Evolutionary conservation across 2,797 vertebrate species (phyloP), one percentile per base, ranked within the genome.

Genomic region (Capromys pilorides): DNA sequence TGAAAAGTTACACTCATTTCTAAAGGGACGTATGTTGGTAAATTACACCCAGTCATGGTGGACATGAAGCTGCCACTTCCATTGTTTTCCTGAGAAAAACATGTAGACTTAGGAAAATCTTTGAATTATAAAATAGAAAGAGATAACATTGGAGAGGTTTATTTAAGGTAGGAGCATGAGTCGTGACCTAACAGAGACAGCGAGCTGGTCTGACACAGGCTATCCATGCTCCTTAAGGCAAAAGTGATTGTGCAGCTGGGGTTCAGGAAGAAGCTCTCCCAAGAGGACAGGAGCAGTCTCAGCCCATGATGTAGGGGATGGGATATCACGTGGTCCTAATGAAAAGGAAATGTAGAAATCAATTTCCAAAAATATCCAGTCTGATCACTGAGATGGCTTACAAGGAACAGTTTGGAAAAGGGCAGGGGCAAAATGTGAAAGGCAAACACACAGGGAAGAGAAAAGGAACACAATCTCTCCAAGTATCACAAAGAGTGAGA

Each of bases 241-340:
- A 51, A 2, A 0, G 6, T 2, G 14, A 9, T 6, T 8, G 5
- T n/a, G 1, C 21, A 31, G 39, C 33, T 0, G 14, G 31, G n/a
- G 39, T 24, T 22, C 0, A 3, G 51, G 57, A 66, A 36, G 62
- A 62, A 1, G 0, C 0, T 2, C n/a, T 18, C 59, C 79, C 2
- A 0, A 14, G 51, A 28, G 33, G 36, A 1, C 1, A 33, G 33
- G 18, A 8, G 14, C 1, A 0, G 31, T n/a, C 62, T 81, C 21
- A 0, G 51, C 0, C 7, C 31, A 4, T 14, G 19, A 24, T 9
- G 13, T 1, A 10, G 8, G 21, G 0, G 2, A 18, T 1, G 3
- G 0, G 0, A 18, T 45, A 24, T 64, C 36, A 31, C 11, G 2
- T 10, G 12, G 45, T 14, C 59, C 62, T 36, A 13, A 9, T 4